phyloP scores from a whole-genome alignment of 2,113 vertebrate species.

The Triplophysa tibetana region DNA sequence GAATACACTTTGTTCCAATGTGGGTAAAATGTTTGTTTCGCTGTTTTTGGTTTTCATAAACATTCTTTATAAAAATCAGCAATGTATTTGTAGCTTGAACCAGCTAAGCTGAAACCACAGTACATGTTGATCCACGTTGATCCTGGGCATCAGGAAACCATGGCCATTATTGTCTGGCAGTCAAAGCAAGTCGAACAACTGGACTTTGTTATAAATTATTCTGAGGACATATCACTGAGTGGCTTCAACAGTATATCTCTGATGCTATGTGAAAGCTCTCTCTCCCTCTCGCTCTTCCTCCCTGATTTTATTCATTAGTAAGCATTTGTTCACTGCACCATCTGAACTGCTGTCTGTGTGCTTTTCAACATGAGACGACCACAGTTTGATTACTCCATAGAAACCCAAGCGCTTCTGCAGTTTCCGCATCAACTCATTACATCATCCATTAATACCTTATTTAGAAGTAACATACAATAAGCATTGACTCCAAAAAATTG shows the following conservation, averaged over 20 bases:
- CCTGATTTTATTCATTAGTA: slow-evolving; percentile 66
- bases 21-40: background rate
- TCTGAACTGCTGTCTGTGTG: slow-evolving; percentile 63
- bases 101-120: background rate
- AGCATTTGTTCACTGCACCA: slow-evolving; percentile 70
- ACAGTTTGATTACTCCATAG: slow-evolving; percentile 35
- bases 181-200: slow-evolving; percentile 11
- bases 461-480: background rate
- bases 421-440: background rate
- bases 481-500: background rate
- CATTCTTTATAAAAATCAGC: no score
- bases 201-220: slow-evolving; percentile 17
- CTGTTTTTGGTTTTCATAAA: background rate
- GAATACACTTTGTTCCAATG: background rate
- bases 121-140: background rate
- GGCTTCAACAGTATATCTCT: slow-evolving; percentile 10
- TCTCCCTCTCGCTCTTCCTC: slow-evolving; percentile 27
- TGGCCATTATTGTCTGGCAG: background rate
- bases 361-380: slow-evolving; percentile 39
- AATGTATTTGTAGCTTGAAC: background rate
- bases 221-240: background rate
- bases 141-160: background rate
- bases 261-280: slow-evolving; percentile 21
- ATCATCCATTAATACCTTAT: background rate
- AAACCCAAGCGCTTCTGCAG: slow-evolving; percentile 19